Percentiles rank a stretch among this genome's conserved stretches.
These are phyloP conservation scores for Aplidium turbinatum DNA, from an alignment of 23 tunicate species.

Conservation along the genomic window DNA sequence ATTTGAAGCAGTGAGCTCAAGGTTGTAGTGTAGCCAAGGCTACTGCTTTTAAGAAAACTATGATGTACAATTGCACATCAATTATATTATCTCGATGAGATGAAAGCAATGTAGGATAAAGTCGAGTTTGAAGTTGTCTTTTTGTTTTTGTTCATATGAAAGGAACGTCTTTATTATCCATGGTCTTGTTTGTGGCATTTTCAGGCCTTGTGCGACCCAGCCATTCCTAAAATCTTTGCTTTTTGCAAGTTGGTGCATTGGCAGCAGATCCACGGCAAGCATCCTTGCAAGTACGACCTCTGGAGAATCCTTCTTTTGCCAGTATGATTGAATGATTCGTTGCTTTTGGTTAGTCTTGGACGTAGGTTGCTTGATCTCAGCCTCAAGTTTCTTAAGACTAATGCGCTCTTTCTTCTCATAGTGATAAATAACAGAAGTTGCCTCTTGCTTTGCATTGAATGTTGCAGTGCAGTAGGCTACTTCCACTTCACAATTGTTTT, in stretches of 20 bases:
- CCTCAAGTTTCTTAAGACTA: constrained; percentile 1
- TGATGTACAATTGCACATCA: too few species aligned
- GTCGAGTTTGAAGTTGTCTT: constrained; percentile 17
- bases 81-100: too few species aligned
- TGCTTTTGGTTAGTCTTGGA: constrained; percentile 14
- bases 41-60: too few species aligned
- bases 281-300: constrained; percentile 37
- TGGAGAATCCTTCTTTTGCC: constrained; percentile 18
- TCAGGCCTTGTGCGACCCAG: constrained; percentile 34
- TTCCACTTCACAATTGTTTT: constrained; percentile 26
- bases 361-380: constrained; percentile 14
- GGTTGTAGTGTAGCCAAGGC: too few species aligned
- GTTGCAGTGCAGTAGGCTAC: constrained; percentile 26
- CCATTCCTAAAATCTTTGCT: constrained; percentile 29
- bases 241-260: constrained; percentile 33
- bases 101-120: too few species aligned
- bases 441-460: constrained; percentile 31
- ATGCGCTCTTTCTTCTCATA: constrained; percentile 20
- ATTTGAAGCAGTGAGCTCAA: too few species aligned
- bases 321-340: constrained; percentile 7
- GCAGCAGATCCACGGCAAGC: constrained; percentile 34
- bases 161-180: constrained; percentile 30
- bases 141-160: constrained; percentile 26
- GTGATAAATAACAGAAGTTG: constrained; percentile 21
- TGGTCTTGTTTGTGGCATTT: constrained; percentile 29